Conservation (phyloP, 2,797 vertebrate genomes). For the Harpagifer antarcticus region DNA sequence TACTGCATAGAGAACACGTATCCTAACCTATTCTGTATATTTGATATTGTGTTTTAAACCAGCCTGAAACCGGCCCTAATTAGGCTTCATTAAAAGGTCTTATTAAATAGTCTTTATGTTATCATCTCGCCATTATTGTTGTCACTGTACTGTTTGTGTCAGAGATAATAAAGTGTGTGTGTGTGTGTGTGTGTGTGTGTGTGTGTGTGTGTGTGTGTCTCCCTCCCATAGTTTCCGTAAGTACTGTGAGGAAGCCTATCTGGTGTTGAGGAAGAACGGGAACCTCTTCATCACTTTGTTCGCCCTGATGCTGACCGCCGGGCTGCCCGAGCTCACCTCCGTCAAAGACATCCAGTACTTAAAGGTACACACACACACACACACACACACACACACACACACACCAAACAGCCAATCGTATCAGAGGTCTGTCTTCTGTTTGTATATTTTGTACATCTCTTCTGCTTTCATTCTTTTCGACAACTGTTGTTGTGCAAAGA, state of each 20-base stretch:
- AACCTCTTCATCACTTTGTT: conserved; percentile 99
- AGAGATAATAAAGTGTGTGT: neutral
- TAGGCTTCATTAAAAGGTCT: too few species aligned
- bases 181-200: conserved; percentile 4
- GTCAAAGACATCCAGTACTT: conserved; percentile 99
- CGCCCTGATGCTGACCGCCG: conserved; percentile 97
- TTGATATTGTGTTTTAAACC: too few species aligned
- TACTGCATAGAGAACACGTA: too few species aligned
- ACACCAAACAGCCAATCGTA: too few species aligned
- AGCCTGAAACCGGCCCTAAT: too few species aligned
- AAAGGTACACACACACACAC: conserved; percentile 85
- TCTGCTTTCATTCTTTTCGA: too few species aligned
- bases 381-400: neutral
- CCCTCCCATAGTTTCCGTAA: conserved; percentile 94
- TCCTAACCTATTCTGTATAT: too few species aligned
- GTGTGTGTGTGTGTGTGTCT: too few species aligned
- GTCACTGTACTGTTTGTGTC: neutral
- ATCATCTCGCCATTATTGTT: too few species aligned
- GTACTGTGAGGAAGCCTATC: conserved; percentile 96
- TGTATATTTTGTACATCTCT: neutral
- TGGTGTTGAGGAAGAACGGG: conserved; percentile 94
- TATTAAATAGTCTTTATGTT: too few species aligned
- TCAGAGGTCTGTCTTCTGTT: too few species aligned
- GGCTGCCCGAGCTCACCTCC: conserved; percentile 96
- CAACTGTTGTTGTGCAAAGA: too few species aligned